Base-by-base conservation (phyloP, 2,888 invertebrate genomes). In the Monoplex corrugatus region DNA sequence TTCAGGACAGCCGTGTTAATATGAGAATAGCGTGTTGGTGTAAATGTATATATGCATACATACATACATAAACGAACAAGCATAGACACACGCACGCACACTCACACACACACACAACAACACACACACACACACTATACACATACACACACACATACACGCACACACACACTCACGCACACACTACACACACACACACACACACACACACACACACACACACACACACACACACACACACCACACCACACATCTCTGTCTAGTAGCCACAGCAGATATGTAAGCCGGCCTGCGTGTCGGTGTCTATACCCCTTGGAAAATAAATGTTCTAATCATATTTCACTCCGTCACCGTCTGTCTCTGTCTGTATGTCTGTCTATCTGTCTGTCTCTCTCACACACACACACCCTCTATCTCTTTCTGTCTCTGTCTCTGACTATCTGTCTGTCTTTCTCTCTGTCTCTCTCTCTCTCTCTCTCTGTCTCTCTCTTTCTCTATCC, bases 121-220 rank as follows among this genome's bases (percentile, higher is more conserved):
- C 78, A 35, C 68, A 68, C 68, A n/a, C 68, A 68, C 72, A 35
- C 35, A 50, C 8, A 8, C 8, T 19, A 50, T 19, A 50, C 50
- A 50, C 50, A 50, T 19, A 50, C 50, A 75, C 72, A 75, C 72
- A 35, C 72, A 75, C 35, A 75, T 16, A 75, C 35, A 35, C 72
- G 35, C 72, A 5, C 35, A 75, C 35, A 35, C 72, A 35, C 72
- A 35, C 72, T 8, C 72, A 75, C 68, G n/a, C 72, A 75, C 32
- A 35, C 35, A 32, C 72, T 44, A 44, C 44, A 83, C 44, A 83
- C 44, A 44, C 6, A 8, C 44, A 43, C 38, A 43, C 44, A 83
- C 44, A 35, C 63, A 63, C 43, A 63, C n/a, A 35, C 40, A 38
- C 86, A 63, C 86, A 63, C 86, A 86, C 38, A 38, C 28, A 86